These are phyloP conservation scores for Leptestheria dahalacensis DNA, from an alignment of 1,140 invertebrate species.

Conservation along the genomic window DNA sequence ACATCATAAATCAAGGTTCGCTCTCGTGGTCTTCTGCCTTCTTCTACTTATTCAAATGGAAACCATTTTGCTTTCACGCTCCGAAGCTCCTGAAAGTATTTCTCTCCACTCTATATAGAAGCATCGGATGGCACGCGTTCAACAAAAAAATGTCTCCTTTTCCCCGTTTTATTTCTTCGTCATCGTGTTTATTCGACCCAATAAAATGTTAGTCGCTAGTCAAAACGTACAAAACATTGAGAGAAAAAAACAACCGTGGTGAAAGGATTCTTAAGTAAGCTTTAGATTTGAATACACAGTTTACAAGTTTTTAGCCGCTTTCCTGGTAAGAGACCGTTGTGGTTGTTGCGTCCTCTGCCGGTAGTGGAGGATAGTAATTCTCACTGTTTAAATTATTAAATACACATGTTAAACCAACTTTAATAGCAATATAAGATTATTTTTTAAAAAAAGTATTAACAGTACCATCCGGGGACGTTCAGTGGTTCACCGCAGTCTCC, in stretches of 20 bases:
- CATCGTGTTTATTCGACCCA: too few relatives aligned
- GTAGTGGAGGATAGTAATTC: too few relatives aligned
- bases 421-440: neutral
- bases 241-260: too few relatives aligned
- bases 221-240: too few relatives aligned
- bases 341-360: too few relatives aligned
- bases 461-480: slow-evolving; percentile 69
- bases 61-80: neutral
- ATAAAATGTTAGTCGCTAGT: too few relatives aligned
- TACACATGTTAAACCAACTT: neutral
- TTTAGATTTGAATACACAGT: too few relatives aligned
- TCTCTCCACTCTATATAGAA: neutral
- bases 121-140: neutral
- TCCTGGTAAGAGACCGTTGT: too few relatives aligned
- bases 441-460: neutral
- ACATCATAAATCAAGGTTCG: neutral
- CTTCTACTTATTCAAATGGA: neutral
- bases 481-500: slow-evolving; percentile 70
- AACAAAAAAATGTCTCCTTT: neutral
- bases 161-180: neutral
- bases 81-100: neutral
- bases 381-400: neutral
- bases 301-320: too few relatives aligned
- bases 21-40: neutral
- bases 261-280: too few relatives aligned